Evolutionary conservation across 2,113 vertebrate species (phyloP), one percentile per base, ranked within the genome.

Genomic region (Corythornis madagascariensis): DNA sequence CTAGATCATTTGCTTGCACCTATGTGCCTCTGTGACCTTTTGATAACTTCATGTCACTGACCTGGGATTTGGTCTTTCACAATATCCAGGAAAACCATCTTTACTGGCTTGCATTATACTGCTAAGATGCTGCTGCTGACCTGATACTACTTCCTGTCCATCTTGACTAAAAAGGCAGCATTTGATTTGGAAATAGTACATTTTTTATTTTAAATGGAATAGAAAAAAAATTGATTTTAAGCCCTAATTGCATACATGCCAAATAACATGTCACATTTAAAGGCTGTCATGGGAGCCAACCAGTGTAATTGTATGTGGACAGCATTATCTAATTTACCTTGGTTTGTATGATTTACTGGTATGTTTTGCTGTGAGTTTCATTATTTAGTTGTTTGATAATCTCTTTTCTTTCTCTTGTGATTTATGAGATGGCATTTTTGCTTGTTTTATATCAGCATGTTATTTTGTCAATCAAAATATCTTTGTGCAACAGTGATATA

Each of bases 301-400:
- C 52, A 7, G 69, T 96, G 93, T 97, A 97, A 97, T 98, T 97
- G 95, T 97, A 89, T 97, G 96, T 91, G 95, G 97, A 97, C 95
- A 96, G 93, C 77, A 94, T 95, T 97, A 88, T 97, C 97, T 96
- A 97, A 97, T 97, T 97, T 97, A 96, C 94, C 90, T 85, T 93
- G 81, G 67, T 95, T 96, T 74, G 66, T 94, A 88, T 97, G 97
- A 98, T 97, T 97, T 98, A 98, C 94, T 84, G 71, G 94, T 93
- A 84, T 96, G 84, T 90, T 95, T 96, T 93, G 93, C 94, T 96
- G 90, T 93, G 79, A 83, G 92, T 95, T 96, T 93, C 96, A 97
- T 97, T 97, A 97, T 98, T 98, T 98, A 98, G 96, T 96, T 94
- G 92, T 98, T 97, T 98, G 96, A 98, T 97, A 97, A 97, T 98